Base-by-base conservation (phyloP, 2,888 invertebrate species). In the Platerodrilus igneus region DNA sequence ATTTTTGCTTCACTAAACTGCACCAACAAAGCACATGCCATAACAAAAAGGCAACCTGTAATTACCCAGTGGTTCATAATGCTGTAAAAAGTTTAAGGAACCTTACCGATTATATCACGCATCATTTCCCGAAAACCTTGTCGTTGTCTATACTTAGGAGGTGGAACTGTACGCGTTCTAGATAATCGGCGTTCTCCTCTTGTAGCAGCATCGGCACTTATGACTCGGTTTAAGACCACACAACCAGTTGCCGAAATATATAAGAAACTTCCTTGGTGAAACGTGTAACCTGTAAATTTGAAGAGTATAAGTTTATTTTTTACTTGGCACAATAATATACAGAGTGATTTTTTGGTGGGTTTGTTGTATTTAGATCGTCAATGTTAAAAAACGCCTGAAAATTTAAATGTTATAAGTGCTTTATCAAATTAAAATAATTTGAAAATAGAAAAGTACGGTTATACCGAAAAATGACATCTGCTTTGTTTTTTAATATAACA, bases 1-100 rank as follows among this genome's bases (percentile, higher is more conserved):
- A 83, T 71, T 32, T 77, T 63, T 29, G 72, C 67, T 36, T 75
- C 70, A 16, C 74, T 75, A 49, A 78, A 74, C 49, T 78, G 73
- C 0, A 83, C 78, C 13, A 79, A 62, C 2, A 76, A 57, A 0
- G 81, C 75, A 53, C 79, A 78, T 0, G 79, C 59, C 53, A 90
- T 84, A 19, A 90, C 88, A 53, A 88, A 78, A 32, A 88, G 58
- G 50, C 86, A 86, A 50, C 85, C 81, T 81, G 60, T 28, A 60
- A 59, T 34, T 42, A 43, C n/a, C 46, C 46, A 38, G 45, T 4
- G 7, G 13, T 35, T 21, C 13, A 18, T 19, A 4, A 3, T 9
- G 7, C 10, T 13, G 10, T 20, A 10, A n/a, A 34, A 26, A 11
- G 5, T 6, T 13, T 10, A n/a, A 7, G 3, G 8, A 21, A 4